Base-by-base conservation (phyloP, 2,797 vertebrate species). In the Pantherophis alleghaniensis region DNA sequence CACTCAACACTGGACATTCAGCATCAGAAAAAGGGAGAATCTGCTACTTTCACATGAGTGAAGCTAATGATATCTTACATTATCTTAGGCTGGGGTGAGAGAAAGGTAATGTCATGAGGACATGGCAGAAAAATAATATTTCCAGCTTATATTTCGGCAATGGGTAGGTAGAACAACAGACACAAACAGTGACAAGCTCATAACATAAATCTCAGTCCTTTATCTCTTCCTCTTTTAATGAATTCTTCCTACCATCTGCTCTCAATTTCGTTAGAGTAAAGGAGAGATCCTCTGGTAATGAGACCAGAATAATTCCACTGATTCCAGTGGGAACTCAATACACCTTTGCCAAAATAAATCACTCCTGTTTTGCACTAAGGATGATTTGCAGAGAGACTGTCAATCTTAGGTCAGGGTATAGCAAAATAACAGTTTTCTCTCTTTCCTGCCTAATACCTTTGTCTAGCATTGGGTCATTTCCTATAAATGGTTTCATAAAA, bases 401-500 rank as follows among this genome's bases (percentile, higher is more conserved):
- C 91, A 94, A 87, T 94, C 93, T 95, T 88, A 91, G 94, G 92
- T 96, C 96, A 96, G 83, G 74, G 83, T 86, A 93, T 42, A 55
- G 60, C 89, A 96, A 96, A 89, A 95, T 51, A 94, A 88, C 14
- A 93, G 63, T 0, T 94, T 92, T 61, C 66, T 69, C 3, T 94
- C 0, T 95, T 92, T 92, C 24, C 20, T 32, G 6, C 93, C 56
- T 87, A 89, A 92, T 94, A 32, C 63, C 87, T 18, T 0, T 95
- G 89, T 88, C n/a, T 86, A 92, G 5, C 89, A 92, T 42, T 56
- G 91, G 91, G 94, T 95, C 42, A 93, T 91, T 96, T 96, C 93
- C 95, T 93, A 59, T 12, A 96, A 96, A 96, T 55, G 91, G 10
- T 24, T 95, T 95, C 18, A 63, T 94, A 90, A 94, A 96, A 96